Conservation (phyloP, 2,113 vertebrate species). For the Phoenicopterus ruber region DNA sequence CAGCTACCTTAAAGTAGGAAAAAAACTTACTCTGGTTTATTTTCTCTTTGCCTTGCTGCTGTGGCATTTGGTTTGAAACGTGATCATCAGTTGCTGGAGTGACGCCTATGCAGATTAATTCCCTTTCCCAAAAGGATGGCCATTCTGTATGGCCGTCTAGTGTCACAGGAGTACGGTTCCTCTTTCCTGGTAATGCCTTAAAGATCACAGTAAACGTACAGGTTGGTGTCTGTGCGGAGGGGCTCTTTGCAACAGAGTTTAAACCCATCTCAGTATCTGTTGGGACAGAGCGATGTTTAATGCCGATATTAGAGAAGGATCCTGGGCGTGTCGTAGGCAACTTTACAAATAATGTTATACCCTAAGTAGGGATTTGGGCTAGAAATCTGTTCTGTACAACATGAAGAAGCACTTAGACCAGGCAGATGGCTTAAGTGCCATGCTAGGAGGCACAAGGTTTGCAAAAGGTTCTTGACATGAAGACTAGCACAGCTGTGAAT, state of each 20-base stretch:
- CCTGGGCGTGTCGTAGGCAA: background rate
- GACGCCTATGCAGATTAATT: background rate
- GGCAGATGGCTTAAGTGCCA: background rate
- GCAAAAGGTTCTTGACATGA: background rate
- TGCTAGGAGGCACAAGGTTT: background rate
- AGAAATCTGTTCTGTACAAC: background rate
- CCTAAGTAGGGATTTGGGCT: background rate
- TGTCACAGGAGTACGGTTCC: background rate
- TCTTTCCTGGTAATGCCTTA: background rate
- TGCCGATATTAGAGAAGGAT: background rate
- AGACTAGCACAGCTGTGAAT: background rate
- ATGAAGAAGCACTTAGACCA: background rate
- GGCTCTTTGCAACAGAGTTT: background rate
- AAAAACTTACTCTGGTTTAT: background rate
- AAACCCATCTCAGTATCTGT: background rate
- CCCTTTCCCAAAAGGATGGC: background rate
- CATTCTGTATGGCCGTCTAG: background rate
- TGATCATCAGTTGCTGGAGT: background rate
- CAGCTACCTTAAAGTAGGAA: background rate
- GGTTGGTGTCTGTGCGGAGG: background rate
- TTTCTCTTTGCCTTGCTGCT: background rate
- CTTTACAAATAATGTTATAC: background rate
- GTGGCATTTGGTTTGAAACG: background rate
- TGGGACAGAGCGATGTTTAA: background rate
- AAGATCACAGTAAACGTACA: rapidly evolving